phyloP scores from a whole-genome alignment of 2,888 invertebrate species.

The Phyto melanocephala region DNA sequence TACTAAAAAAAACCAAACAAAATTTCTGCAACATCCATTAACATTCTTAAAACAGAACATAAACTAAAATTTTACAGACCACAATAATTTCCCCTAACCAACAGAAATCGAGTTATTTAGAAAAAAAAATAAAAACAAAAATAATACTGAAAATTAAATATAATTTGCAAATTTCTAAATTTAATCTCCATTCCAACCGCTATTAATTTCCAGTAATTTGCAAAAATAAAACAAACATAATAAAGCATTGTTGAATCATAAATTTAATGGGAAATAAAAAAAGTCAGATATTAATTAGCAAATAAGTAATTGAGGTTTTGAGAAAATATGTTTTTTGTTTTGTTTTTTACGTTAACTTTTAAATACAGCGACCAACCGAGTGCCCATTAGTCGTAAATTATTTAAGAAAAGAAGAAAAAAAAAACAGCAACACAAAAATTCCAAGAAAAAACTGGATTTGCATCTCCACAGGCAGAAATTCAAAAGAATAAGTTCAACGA shows the following conservation, averaged over 20 bases:
- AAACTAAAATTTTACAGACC: too few species aligned
- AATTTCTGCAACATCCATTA: too few species aligned
- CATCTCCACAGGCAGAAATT: not conserved
- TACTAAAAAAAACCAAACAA: too few species aligned
- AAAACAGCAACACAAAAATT: not conserved
- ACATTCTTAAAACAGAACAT: too few species aligned
- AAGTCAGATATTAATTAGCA: conserved; percentile 15
- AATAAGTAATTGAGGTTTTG: conserved; percentile 21
- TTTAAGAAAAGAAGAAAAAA: conserved; percentile 9
- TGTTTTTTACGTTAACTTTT: not conserved
- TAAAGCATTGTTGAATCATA: conserved; percentile 1
- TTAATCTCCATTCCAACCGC: not conserved
- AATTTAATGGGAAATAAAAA: not conserved
- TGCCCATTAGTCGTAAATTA: conserved; percentile 8
- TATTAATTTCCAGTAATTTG: too few species aligned
- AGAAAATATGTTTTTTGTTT: not conserved
- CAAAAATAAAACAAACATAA: too few species aligned
- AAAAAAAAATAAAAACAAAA: too few species aligned
- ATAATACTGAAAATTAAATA: too few species aligned
- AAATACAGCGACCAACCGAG: not conserved
- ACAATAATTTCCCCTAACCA: too few species aligned
- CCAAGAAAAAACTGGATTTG: conserved; percentile 17
- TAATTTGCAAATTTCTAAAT: too few species aligned
- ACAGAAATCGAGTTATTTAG: too few species aligned
- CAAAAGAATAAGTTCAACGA: not conserved